A percentile compares a stretch with the other conserved stretches of the same genome.
phyloP scores from a whole-genome alignment of 2,888 invertebrate genomes.

The Zhuqinia jingwanae region DNA sequence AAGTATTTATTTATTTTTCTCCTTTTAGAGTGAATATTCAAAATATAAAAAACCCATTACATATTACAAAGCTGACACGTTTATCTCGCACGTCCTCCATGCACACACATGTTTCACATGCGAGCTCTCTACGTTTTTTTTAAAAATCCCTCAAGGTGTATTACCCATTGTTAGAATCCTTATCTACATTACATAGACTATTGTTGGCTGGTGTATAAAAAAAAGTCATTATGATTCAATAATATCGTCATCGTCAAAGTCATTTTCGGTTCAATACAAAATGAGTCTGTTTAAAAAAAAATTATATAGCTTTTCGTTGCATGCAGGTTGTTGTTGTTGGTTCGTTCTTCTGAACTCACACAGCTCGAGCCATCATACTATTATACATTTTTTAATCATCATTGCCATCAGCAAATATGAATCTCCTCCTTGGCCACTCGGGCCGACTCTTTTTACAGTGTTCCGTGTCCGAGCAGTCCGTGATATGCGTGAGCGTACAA shows the following conservation, averaged over 20 bases:
- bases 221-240: slow-evolving; percentile 20
- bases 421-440: not conserved
- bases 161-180: not conserved
- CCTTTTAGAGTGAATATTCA: not conserved
- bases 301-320: slow-evolving; percentile 30
- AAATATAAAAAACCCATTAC: not conserved
- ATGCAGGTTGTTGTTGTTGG: not conserved
- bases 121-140: not conserved
- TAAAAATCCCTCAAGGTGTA: slow-evolving; percentile 33
- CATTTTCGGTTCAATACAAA: slow-evolving; percentile 17
- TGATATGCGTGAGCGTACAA: slow-evolving; percentile 44
- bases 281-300: slow-evolving; percentile 12
- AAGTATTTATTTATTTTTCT: slow-evolving; percentile 20
- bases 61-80: slow-evolving; percentile 28
- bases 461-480: slow-evolving; percentile 14
- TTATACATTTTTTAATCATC: slow-evolving; percentile 20
- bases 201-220: not conserved
- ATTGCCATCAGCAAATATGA: slow-evolving; percentile 29
- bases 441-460: not conserved
- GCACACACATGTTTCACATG: not conserved
- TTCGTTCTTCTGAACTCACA: too few relatives aligned
- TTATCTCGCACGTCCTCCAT: slow-evolving; percentile 37
- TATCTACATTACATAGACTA: not conserved
- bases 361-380: slow-evolving; percentile 26
- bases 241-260: slow-evolving; percentile 41